phyloP scores from a whole-genome alignment of 2,888 invertebrate genomes.

The Branchellion lobata region DNA sequence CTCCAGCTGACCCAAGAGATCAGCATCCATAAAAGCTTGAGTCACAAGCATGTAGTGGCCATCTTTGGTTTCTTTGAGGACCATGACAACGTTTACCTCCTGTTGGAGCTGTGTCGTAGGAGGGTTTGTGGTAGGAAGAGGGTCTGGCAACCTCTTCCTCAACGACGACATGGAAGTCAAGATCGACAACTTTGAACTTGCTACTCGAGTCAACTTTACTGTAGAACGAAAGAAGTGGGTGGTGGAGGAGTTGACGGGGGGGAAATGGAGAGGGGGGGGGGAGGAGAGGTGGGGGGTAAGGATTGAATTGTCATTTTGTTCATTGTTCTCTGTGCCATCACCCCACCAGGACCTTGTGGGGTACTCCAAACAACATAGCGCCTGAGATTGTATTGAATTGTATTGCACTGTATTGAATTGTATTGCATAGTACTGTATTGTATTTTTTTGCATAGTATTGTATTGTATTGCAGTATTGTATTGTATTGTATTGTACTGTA shows the following conservation, averaged over 20 bases:
- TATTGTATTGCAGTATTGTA: no score
- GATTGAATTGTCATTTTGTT: neutral
- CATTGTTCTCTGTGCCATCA: neutral
- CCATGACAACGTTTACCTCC: slow-evolving; percentile 84
- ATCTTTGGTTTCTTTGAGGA: slow-evolving; percentile 96
- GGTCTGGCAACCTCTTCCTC: slow-evolving; percentile 90
- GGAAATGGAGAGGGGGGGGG: no score
- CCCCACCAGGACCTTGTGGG: slow-evolving; percentile 81
- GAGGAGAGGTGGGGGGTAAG: neutral
- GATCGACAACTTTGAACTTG: slow-evolving; percentile 97
- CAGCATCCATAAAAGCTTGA: slow-evolving; percentile 83
- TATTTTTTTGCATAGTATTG: no score
- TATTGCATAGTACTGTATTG: no score
- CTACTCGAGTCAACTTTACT: slow-evolving; percentile 86
- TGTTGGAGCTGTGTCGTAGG: slow-evolving; percentile 89
- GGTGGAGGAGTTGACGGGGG: no score
- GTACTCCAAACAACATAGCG: slow-evolving; percentile 99
- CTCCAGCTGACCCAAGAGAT: slow-evolving; percentile 75
- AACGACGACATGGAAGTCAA: slow-evolving; percentile 72
- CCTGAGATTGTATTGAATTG: slow-evolving; percentile 70
- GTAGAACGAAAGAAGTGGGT: slow-evolving; percentile 73
- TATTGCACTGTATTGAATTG: no score
- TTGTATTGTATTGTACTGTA: no score
- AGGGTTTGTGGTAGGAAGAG: slow-evolving; percentile 67
- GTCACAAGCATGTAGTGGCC: slow-evolving; percentile 86